Evolutionary conservation across 1,140 invertebrate species (phyloP).

Genomic region (Temnothorax curvispinosus): DNA sequence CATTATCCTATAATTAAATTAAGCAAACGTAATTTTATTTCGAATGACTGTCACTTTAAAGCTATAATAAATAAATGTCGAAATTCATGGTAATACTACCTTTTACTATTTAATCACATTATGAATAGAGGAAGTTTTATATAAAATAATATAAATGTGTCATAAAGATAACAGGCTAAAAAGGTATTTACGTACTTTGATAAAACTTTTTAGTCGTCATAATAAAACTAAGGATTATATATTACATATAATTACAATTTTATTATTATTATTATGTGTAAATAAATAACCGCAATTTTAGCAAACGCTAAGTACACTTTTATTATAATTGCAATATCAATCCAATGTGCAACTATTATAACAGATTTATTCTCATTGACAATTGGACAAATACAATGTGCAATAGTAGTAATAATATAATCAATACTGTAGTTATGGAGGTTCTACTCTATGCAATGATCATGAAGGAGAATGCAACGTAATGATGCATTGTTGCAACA

Average conservation of each 20-base stretch:
- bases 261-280: background rate
- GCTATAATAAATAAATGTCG: background rate
- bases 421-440: conserved; percentile 31
- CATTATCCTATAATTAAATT: background rate
- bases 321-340: background rate
- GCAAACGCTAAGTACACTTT: background rate
- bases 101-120: background rate
- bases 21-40: background rate
- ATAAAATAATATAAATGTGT: background rate
- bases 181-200: background rate
- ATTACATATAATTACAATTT: background rate
- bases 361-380: background rate
- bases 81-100: background rate
- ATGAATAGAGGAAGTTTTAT: background rate
- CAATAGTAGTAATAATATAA: conserved; percentile 22
- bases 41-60: background rate
- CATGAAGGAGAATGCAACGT: conserved; percentile 17
- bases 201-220: background rate
- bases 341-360: background rate
- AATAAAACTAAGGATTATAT: background rate
- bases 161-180: background rate
- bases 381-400: background rate
- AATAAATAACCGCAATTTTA: background rate
- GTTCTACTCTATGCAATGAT: background rate
- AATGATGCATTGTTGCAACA: conserved; percentile 43